Conservation (phyloP, 2,113 vertebrate genomes). For the Chauna torquata region DNA sequence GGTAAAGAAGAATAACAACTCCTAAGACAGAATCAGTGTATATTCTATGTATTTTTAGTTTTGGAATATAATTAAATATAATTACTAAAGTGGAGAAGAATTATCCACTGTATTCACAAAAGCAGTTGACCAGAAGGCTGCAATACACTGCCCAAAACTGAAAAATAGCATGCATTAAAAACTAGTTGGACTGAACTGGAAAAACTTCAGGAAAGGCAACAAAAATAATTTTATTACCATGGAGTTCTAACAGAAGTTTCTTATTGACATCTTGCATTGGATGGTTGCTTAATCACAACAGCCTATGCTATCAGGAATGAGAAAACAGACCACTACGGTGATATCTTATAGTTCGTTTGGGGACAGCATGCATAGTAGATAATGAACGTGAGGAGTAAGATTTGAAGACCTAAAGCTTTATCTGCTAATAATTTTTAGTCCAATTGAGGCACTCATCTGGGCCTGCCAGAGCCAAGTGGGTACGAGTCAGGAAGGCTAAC, state of each 20-base stretch:
- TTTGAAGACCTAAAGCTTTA: neutral
- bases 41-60: neutral
- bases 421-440: neutral
- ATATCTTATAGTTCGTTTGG: neutral
- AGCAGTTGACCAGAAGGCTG: neutral
- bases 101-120: neutral
- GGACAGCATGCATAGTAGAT: rapidly evolving
- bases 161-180: neutral
- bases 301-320: neutral
- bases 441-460: neutral
- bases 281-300: neutral
- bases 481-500: neutral
- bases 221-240: neutral
- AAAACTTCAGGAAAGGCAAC: conserved; percentile 5
- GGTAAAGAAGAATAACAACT: neutral
- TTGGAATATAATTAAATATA: neutral
- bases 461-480: rapidly evolving
- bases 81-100: neutral
- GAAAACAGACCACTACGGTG: neutral
- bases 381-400: neutral
- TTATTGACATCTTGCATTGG: neutral
- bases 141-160: neutral
- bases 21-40: neutral
- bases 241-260: neutral
- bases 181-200: neutral